Conservation (phyloP, 2,113 vertebrate species). For the Danionella cerebrum region DNA sequence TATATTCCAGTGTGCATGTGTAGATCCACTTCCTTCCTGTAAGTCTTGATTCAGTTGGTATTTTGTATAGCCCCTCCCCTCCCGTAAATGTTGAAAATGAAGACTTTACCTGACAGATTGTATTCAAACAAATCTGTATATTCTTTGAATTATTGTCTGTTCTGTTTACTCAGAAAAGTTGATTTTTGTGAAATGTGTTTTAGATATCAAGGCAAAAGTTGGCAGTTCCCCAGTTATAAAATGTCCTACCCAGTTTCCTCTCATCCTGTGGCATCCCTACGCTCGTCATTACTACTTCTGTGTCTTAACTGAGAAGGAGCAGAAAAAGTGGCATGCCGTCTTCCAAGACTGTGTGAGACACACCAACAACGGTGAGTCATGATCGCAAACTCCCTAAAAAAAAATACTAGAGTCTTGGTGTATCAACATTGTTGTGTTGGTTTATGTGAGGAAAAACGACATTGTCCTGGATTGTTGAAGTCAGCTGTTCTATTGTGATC, state of each 20-base stretch:
- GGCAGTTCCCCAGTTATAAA: constrained; percentile 71
- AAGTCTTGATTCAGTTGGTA: no score
- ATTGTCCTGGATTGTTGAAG: background rate
- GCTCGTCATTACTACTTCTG: constrained; percentile 86
- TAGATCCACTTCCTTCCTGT: no score
- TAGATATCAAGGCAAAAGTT: constrained; percentile 71
- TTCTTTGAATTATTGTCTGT: background rate
- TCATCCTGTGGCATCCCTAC: constrained; percentile 91
- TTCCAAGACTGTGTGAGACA: constrained; percentile 89
- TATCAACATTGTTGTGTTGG: background rate
- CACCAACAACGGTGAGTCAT: constrained; percentile 78
- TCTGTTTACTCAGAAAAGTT: no score
- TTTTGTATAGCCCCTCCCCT: no score
- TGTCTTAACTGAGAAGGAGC: constrained; percentile 85
- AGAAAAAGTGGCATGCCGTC: constrained; percentile 84
- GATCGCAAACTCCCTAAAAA: background rate
- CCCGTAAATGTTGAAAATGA: no score
- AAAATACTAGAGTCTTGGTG: no score
- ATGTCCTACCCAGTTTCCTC: constrained; percentile 74
- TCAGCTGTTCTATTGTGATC: background rate
- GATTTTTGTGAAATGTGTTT: background rate
- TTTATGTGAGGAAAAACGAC: background rate
- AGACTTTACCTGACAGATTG: no score
- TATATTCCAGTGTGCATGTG: no score
- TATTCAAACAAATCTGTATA: background rate